Conservation (phyloP, 2,113 vertebrate species). For the Theropithecus gelada region DNA sequence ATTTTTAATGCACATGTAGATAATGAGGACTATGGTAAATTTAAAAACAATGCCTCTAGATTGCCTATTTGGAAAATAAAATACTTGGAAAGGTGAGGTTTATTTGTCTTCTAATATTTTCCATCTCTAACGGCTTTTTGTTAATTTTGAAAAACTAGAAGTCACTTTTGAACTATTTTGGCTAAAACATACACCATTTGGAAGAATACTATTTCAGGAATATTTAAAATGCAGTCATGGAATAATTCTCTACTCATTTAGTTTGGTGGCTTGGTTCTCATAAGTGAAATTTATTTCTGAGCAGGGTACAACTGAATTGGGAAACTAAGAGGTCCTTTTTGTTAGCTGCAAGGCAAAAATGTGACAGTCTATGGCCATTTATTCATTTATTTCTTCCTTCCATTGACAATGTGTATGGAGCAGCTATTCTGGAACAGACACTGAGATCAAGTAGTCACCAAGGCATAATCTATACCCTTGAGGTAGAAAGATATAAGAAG, state of each 20-base stretch:
- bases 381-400: neutral
- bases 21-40: neutral
- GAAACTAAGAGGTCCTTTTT: neutral
- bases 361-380: neutral
- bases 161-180: neutral
- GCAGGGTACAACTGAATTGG: neutral
- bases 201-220: neutral
- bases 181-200: neutral
- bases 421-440: neutral
- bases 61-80: neutral
- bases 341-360: neutral
- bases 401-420: neutral
- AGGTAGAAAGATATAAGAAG: neutral
- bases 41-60: neutral
- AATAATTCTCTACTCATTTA: neutral
- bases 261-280: neutral
- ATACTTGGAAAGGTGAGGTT: neutral
- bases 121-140: neutral
- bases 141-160: constrained; percentile 28
- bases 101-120: neutral
- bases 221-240: constrained; percentile 35
- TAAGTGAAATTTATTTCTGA: neutral
- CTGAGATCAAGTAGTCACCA: neutral
- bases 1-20: neutral
- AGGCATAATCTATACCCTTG: neutral